Percentiles rank a stretch among this genome's conserved stretches.
phyloP scores from a whole-genome alignment of 2,113 vertebrate genomes.

The Saguinus midas region DNA sequence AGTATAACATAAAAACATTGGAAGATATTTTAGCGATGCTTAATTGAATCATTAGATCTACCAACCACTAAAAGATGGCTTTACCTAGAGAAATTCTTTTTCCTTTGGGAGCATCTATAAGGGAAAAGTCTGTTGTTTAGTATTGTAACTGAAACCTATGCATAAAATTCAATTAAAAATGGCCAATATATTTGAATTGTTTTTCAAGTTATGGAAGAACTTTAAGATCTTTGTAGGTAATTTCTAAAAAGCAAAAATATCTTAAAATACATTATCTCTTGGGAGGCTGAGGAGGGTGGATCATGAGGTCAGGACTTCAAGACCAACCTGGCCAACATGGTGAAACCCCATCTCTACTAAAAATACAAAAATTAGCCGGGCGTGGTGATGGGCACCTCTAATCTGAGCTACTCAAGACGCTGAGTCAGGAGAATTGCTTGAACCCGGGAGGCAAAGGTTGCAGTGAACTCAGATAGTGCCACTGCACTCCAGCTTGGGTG shows the following conservation, averaged over 20 bases:
- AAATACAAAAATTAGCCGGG: no score
- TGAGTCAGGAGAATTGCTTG: no score
- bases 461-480: no score
- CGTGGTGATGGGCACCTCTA: no score
- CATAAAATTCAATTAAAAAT: not conserved
- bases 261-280: not conserved
- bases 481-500: no score
- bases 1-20: not conserved
- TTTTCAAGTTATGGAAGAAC: slow-evolving; percentile 34
- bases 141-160: not conserved
- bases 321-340: no score
- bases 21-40: not conserved
- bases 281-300: no score
- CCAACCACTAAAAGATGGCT: not conserved
- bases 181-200: not conserved
- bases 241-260: not conserved
- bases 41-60: not conserved
- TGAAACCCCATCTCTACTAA: no score
- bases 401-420: no score
- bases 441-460: no score
- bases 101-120: not conserved
- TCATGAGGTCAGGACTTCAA: no score
- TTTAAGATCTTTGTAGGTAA: not conserved
- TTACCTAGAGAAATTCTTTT: not conserved
- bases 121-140: not conserved